A percentile compares a stretch with the other conserved stretches of the same genome.
These are phyloP conservation scores for Pan paniscus DNA, from an alignment of 2,113 vertebrate genomes.

Conservation along the genomic window DNA sequence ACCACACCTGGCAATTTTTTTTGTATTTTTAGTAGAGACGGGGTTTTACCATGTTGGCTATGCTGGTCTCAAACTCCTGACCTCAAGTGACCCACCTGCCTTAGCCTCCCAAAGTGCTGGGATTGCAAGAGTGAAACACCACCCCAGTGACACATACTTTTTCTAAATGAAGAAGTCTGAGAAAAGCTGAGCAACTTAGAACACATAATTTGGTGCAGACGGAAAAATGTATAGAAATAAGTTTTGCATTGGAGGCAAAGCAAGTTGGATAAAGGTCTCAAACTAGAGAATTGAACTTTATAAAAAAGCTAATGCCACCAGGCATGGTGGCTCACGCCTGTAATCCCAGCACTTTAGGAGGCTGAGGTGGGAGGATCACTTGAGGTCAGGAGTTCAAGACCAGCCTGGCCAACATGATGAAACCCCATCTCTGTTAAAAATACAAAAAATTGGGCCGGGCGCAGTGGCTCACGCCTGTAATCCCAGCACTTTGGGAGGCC, in stretches of 20 bases:
- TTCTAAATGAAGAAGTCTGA: neutral
- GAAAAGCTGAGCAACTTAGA: neutral
- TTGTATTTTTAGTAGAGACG: too few species aligned
- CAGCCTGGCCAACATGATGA: neutral
- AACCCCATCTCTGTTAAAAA: neutral
- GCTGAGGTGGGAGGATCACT: neutral
- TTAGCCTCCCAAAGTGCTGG: too few species aligned
- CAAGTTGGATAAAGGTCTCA: neutral
- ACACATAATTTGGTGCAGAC: neutral
- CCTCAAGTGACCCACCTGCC: too few species aligned
- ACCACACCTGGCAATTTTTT: too few species aligned
- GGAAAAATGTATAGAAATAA: constrained; percentile 10
- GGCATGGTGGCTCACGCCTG: neutral
- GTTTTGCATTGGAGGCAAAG: neutral
- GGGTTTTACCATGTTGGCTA: too few species aligned
- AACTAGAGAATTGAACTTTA: neutral
- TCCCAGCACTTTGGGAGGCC: too few species aligned
- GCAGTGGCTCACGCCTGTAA: too few species aligned
- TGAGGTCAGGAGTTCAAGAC: neutral
- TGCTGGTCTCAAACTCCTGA: too few species aligned
- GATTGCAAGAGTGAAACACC: too few species aligned
- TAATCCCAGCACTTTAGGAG: neutral
- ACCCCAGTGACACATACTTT: neutral
- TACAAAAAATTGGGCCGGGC: neutral
- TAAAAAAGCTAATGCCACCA: neutral